Base-by-base conservation (phyloP, 2,113 vertebrate genomes). In the Forbesichthys agassizii region DNA sequence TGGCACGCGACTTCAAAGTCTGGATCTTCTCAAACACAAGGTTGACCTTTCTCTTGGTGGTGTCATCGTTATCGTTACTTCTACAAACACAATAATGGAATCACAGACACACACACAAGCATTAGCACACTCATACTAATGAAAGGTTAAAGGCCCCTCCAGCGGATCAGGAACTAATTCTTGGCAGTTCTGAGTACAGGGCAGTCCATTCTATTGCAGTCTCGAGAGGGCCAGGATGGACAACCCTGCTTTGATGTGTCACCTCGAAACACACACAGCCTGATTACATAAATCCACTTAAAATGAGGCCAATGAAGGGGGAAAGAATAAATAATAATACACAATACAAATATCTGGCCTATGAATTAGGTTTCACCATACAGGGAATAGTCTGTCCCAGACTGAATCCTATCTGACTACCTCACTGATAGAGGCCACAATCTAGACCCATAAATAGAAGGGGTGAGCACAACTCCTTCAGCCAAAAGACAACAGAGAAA, bases 11-110 rank as follows among this genome's bases (percentile, higher is more conserved):
- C 88, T 97, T 99, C 81, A 99, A 88, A 3, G 98, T 99, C 88
- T 99, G 98, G 79, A 99, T 99, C 90, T 99, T 99, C 92, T 98
- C 98, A 90, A 99, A 99, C 71, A 99, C 96, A 58, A 99, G 87
- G 90, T 98, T 98, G 85, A 99, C 98, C 85, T 99, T 99, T 78
- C 92, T 94, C 88, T 98, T 98, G 0, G 96, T 98, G 0, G 91
- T 94, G 85, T 98, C 97, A 0, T 98, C 98, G 4, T 92, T 98
- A 86, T 99, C 98, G 0, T 80, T 89, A 83, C 94, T 96, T 75
- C 98, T 99, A 82, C 69, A 88, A 18, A 69, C 2, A 84, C 46
- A 89, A 13, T 66, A 46, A 76, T 60, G 75, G 9, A 72, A 36
- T 68, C 61, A 58, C n/a, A 42, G 12, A 73, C 66, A 71, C 58